Percentiles rank a stretch among this genome's conserved stretches.
These are phyloP conservation scores for Thaleichthys pacificus DNA, from an alignment of 2,797 vertebrate species.

Conservation along the genomic window DNA sequence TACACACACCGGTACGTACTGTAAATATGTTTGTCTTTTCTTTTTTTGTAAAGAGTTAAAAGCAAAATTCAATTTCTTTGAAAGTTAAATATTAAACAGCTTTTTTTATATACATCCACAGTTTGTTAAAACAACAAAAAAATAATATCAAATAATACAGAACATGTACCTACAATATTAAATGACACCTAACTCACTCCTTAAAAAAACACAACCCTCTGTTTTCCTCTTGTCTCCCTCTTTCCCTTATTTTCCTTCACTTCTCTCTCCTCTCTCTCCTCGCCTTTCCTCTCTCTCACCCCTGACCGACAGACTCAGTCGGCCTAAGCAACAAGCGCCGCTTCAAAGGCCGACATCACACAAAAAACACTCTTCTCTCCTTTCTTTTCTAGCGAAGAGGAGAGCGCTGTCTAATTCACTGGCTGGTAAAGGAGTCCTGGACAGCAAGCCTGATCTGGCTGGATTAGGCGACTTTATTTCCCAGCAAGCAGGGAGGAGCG, in stretches of 20 bases:
- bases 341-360: slow-evolving; percentile 56
- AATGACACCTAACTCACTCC: slow-evolving; percentile 26
- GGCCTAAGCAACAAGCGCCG: slow-evolving; percentile 42
- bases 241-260: slow-evolving; percentile 9
- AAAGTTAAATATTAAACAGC: neutral
- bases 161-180: slow-evolving; percentile 22
- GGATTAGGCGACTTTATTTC: slow-evolving; percentile 75
- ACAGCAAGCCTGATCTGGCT: slow-evolving; percentile 72
- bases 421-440: slow-evolving; percentile 70
- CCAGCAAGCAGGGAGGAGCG: slow-evolving; percentile 56
- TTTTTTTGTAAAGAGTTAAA: neutral
- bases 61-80: neutral
- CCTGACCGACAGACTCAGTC: slow-evolving; percentile 24
- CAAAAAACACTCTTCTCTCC: slow-evolving; percentile 14
- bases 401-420: slow-evolving; percentile 70
- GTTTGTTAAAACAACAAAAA: too few species aligned
- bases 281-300: slow-evolving; percentile 11
- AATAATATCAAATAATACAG: too few species aligned
- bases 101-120: slow-evolving; percentile 12
- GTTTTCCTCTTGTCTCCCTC: slow-evolving; percentile 25
- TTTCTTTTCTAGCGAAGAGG: neutral
- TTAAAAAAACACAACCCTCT: neutral
- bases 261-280: slow-evolving; percentile 18
- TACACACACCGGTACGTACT: neutral
- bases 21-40: neutral